These are phyloP conservation scores for Tinamus major DNA, from an alignment of 2,797 vertebrate genomes.

Conservation along the genomic window DNA sequence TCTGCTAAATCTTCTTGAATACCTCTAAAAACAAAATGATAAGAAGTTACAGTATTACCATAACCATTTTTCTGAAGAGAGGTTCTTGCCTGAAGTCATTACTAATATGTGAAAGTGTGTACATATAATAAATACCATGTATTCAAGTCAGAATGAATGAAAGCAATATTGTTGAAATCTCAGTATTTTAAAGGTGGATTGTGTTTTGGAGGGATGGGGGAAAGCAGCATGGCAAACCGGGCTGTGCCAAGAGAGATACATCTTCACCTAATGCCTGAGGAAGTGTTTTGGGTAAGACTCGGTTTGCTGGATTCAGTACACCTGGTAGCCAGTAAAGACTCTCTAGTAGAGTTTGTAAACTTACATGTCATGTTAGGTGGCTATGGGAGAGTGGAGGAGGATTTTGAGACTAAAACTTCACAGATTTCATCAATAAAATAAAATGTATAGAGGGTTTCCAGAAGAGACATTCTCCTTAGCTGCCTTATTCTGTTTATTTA, in stretches of 20 bases:
- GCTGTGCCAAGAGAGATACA: neutral
- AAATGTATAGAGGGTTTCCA: neutral
- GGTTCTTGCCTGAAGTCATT: neutral
- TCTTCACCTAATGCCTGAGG: neutral
- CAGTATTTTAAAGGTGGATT: neutral
- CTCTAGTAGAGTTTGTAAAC: neutral
- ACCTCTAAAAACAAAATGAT: neutral
- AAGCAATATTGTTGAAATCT: neutral
- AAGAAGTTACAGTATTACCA: no score
- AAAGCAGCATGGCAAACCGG: neutral
- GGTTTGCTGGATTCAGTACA: neutral
- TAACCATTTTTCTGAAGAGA: neutral
- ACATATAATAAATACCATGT: neutral
- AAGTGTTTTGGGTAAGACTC: neutral
- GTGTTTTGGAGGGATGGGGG: neutral
- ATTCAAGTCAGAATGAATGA: neutral
- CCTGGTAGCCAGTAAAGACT: neutral
- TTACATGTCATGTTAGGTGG: neutral
- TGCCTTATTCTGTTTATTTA: neutral
- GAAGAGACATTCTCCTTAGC: neutral
- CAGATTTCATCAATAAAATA: neutral
- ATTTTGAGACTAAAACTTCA: neutral
- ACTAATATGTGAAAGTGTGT: no score
- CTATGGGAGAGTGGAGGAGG: neutral
- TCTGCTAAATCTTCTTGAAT: neutral